A percentile compares a stretch with the other conserved stretches of the same genome.
These are phyloP conservation scores for Dolichotis patagonum DNA, from an alignment of 2,113 vertebrate species.

Conservation along the genomic window DNA sequence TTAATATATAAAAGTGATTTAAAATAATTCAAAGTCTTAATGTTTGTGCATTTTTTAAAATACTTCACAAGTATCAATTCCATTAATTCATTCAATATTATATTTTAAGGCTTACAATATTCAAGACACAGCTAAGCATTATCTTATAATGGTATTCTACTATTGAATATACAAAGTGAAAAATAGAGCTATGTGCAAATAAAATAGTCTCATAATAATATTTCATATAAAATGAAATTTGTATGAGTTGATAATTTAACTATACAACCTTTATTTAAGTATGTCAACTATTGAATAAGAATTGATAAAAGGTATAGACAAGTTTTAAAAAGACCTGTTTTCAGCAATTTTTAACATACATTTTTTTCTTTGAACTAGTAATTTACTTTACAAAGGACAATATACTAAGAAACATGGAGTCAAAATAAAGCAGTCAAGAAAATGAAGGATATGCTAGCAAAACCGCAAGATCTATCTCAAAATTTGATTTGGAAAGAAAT, in stretches of 20 bases:
- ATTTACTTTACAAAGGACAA: slow-evolving; percentile 14
- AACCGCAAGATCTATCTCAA: slow-evolving; percentile 66
- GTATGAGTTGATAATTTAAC: neutral
- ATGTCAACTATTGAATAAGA: neutral
- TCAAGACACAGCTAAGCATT: neutral
- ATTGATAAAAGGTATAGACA: neutral
- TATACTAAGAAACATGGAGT: neutral
- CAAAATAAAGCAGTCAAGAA: slow-evolving; percentile 19
- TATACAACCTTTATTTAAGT: neutral
- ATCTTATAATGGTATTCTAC: neutral
- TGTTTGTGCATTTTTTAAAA: neutral
- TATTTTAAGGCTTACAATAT: neutral
- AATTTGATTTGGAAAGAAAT: slow-evolving; percentile 79
- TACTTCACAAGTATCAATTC: neutral
- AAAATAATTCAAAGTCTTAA: neutral
- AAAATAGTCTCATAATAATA: neutral
- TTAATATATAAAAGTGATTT: neutral
- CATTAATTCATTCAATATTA: neutral
- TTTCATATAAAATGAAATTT: neutral
- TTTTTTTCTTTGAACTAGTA: neutral
- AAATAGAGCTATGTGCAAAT: neutral
- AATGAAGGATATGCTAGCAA: slow-evolving; percentile 65
- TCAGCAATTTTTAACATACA: neutral
- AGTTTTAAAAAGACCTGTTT: neutral
- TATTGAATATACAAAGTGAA: neutral